These are phyloP conservation scores for Polydrusus tereticollis DNA, from an alignment of 2,888 invertebrate species.

Conservation along the genomic window DNA sequence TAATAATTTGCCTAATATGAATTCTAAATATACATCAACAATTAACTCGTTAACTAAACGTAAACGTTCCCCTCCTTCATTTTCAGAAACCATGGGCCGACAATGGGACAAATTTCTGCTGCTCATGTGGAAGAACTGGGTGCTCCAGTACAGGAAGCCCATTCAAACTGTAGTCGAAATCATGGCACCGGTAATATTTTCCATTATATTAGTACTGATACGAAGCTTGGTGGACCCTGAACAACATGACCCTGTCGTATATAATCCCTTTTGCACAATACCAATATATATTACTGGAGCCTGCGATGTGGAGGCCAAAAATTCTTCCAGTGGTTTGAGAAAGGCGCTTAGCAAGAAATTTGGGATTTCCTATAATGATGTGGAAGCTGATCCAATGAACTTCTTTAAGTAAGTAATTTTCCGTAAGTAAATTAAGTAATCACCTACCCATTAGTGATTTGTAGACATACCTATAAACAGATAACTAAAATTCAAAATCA, in stretches of 20 bases:
- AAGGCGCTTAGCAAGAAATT: neutral
- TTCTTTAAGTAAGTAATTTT: no score
- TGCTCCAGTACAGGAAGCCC: slow-evolving; percentile 81
- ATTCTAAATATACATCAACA: neutral
- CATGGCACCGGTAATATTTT: slow-evolving; percentile 75
- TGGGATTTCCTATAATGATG: neutral
- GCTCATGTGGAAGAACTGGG: slow-evolving; percentile 87
- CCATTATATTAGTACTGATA: slow-evolving; percentile 77
- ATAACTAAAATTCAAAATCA: no score
- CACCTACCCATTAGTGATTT: no score
- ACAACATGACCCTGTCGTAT: slow-evolving; percentile 61
- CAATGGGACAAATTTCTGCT: slow-evolving; percentile 73
- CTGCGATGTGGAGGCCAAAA: neutral
- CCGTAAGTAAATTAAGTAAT: no score
- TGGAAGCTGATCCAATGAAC: neutral
- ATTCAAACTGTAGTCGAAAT: slow-evolving; percentile 78
- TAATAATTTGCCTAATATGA: neutral
- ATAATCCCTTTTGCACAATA: slow-evolving; percentile 60
- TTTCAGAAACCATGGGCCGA: slow-evolving; percentile 53
- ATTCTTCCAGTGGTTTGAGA: neutral
- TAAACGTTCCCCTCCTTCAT: neutral
- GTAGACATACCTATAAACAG: no score
- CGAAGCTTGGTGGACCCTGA: slow-evolving; percentile 76
- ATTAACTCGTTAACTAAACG: neutral
- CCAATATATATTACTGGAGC: slow-evolving; percentile 42